Conservation (phyloP, 2,888 invertebrate genomes). For the Liodrosophila aerea region DNA sequence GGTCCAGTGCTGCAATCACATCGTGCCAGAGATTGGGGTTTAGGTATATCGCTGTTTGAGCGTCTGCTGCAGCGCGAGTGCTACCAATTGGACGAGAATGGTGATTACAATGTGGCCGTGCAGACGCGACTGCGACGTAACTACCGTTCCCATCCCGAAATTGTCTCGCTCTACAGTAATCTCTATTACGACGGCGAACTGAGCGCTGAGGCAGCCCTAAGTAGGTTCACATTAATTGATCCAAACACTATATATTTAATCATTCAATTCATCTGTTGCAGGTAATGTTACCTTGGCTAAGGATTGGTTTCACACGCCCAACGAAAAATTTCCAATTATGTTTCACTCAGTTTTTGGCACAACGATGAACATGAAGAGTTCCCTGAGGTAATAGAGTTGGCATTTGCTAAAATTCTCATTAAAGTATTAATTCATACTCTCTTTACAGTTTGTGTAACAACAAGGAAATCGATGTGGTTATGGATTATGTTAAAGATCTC, state of each 20-base stretch:
- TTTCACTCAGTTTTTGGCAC: slow-evolving; percentile 85
- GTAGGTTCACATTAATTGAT: slow-evolving; percentile 29
- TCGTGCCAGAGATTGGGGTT: slow-evolving; percentile 69
- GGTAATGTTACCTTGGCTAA: slow-evolving; percentile 54
- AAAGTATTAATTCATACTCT: neutral
- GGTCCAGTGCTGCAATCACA: slow-evolving; percentile 85
- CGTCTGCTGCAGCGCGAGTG: slow-evolving; percentile 85
- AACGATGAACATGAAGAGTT: slow-evolving; percentile 77
- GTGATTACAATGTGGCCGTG: slow-evolving; percentile 84
- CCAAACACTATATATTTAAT: too few relatives aligned
- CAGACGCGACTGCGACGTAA: slow-evolving; percentile 89
- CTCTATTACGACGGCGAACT: slow-evolving; percentile 89
- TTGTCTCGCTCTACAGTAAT: slow-evolving; percentile 86
- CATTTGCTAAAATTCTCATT: too few relatives aligned
- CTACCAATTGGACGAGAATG: slow-evolving; percentile 61
- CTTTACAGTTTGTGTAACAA: slow-evolving; percentile 84
- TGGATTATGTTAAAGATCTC: slow-evolving; percentile 85
- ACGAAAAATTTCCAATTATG: slow-evolving; percentile 84
- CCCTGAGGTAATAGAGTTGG: slow-evolving; percentile 69
- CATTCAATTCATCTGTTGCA: too few relatives aligned
- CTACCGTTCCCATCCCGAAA: slow-evolving; percentile 88
- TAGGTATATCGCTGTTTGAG: slow-evolving; percentile 86
- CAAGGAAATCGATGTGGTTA: slow-evolving; percentile 84
- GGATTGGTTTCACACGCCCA: slow-evolving; percentile 82
- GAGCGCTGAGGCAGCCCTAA: slow-evolving; percentile 78